Base-by-base conservation (phyloP, 2,113 vertebrate genomes). In the Theristicus caerulescens region DNA sequence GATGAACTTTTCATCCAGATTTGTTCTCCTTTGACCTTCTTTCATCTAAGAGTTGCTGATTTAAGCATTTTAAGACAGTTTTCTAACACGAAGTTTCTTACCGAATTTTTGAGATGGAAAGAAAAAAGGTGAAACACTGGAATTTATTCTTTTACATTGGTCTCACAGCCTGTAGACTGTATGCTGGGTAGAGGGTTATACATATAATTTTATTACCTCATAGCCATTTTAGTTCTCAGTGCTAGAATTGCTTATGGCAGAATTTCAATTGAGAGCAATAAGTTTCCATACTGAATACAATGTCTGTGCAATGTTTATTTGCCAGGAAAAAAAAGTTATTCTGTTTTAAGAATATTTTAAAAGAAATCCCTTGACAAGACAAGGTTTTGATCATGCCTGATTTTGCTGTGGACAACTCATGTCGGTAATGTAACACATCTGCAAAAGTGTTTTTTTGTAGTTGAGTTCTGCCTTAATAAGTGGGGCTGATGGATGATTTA, bases 221-320 rank as follows among this genome's bases (percentile, higher is more conserved):
- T 86, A 73, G 42, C 67, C 26, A 34, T 92, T 96, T 92, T 49
- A 58, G 15, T 73, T 90, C 69, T 88, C 11, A 34, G 31, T 77
- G 69, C 64, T 93, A 49, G 58, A 62, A 94, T 61, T 4, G 4
- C 24, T 87, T 87, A 36, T 46, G 42, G 40, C 4, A 32, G 46
- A 42, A 92, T 82, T 89, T 85, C 55, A 49, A 3, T 13, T 40
- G 26, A 92, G 34, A 97, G 47, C 42, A 66, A 2, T 62, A 80
- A 81, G 42, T 62, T 96, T 91, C 92, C 64, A 38, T 79, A 52
- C 24, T 46, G 40, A 81, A 86, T 89, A 38, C 31, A 70, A 49
- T 69, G 36, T 91, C 71, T 91, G 11, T 90, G 58, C 57, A 91
- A 81, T 88, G 71, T 70, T 96, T 95, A 65, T 90, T 70, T 86